phyloP scores from a whole-genome alignment of 2,113 vertebrate genomes.

The Podiceps cristatus region DNA sequence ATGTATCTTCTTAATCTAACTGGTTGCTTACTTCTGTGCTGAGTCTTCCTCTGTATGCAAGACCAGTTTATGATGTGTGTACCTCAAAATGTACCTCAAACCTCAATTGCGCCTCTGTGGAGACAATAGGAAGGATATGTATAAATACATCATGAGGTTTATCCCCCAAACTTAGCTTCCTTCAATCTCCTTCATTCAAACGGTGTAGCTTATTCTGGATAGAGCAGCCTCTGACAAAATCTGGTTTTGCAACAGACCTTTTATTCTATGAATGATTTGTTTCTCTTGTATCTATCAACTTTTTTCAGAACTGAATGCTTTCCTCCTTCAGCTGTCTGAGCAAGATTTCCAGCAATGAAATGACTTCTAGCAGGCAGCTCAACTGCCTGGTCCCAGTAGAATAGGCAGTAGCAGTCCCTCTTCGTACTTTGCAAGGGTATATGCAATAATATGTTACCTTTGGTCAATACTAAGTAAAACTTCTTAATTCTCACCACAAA shows the following conservation, averaged over 20 bases:
- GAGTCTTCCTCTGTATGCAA: background rate
- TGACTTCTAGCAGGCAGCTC: slow-evolving; percentile 56
- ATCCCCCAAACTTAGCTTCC: background rate
- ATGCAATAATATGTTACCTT: slow-evolving; percentile 6
- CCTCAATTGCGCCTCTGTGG: background rate
- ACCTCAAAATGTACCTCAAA: background rate
- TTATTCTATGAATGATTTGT: slow-evolving; percentile 13
- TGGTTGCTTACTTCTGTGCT: background rate
- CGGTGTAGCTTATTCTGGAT: background rate
- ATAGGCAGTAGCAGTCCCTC: slow-evolving; percentile 42
- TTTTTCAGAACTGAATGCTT: slow-evolving; percentile 61
- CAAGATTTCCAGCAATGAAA: slow-evolving; percentile 55
- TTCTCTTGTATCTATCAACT: slow-evolving; percentile 49
- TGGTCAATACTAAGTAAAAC: slow-evolving; percentile 15
- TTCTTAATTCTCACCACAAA: slow-evolving; percentile 29
- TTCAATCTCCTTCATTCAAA: background rate
- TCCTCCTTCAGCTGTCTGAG: slow-evolving; percentile 50
- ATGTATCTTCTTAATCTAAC: background rate
- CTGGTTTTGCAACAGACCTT: background rate
- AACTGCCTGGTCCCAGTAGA: slow-evolving; percentile 42
- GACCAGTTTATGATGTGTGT: background rate
- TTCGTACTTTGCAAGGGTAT: slow-evolving; percentile 55
- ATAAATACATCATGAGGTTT: background rate
- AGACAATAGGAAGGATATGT: background rate
- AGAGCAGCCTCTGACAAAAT: background rate